Conservation (phyloP, 2,888 invertebrate genomes). For the Lasioglossum malachurum region DNA sequence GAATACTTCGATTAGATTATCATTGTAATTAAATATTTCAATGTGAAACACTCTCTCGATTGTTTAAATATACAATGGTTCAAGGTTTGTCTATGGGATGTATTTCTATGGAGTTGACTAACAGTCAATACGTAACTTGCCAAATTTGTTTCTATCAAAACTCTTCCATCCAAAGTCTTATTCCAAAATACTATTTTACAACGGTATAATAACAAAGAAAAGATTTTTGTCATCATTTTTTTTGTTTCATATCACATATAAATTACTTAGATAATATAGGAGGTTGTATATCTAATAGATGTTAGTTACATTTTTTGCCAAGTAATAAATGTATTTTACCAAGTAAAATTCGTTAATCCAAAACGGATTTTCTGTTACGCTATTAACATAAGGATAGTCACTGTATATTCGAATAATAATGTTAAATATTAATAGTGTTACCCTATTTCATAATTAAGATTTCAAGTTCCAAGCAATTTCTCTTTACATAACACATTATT, state of each 20-base stretch:
- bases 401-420: slow-evolving; percentile 42
- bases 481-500: slow-evolving; percentile 48
- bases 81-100: slow-evolving; percentile 41
- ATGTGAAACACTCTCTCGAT: slow-evolving; percentile 32
- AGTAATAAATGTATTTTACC: slow-evolving; percentile 65
- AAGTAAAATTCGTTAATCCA: slow-evolving; percentile 62
- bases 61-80: slow-evolving; percentile 33
- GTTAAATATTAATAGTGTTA: slow-evolving; percentile 59
- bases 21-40: slow-evolving; percentile 37
- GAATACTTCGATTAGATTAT: slow-evolving; percentile 55
- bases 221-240: slow-evolving; percentile 6
- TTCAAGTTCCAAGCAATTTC: slow-evolving; percentile 59
- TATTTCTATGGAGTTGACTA: slow-evolving; percentile 33
- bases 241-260: slow-evolving; percentile 37
- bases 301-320: slow-evolving; percentile 65
- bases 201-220: slow-evolving; percentile 6
- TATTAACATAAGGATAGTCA: slow-evolving; percentile 52
- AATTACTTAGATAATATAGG: slow-evolving; percentile 55
- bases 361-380: slow-evolving; percentile 56
- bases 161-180: slow-evolving; percentile 46
- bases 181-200: slow-evolving; percentile 40
- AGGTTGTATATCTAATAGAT: slow-evolving; percentile 69
- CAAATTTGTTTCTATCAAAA: slow-evolving; percentile 49
- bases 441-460: slow-evolving; percentile 52
- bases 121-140: slow-evolving; percentile 43